Conservation (phyloP, 2,113 vertebrate species). For the Microcebus lehilahytsara region DNA sequence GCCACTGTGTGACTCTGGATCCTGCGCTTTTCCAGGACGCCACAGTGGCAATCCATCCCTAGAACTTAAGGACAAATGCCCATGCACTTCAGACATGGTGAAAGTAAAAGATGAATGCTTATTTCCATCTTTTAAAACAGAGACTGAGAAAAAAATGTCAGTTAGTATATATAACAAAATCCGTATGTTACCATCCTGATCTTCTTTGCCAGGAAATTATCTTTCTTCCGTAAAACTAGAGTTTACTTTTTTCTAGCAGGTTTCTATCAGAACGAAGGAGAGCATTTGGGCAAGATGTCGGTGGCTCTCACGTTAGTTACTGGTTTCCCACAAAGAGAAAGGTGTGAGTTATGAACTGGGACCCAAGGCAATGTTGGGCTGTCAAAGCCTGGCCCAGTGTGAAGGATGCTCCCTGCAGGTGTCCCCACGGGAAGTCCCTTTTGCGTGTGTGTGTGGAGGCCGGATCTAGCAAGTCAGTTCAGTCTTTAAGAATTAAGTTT, state of each 20-base stretch:
- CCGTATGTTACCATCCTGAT: background rate
- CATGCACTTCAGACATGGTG: background rate
- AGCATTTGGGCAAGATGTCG: background rate
- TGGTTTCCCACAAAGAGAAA: background rate
- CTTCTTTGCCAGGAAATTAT: background rate
- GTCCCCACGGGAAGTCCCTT: background rate
- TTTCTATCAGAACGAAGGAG: background rate
- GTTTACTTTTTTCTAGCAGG: background rate
- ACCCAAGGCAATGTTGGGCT: rapidly evolving
- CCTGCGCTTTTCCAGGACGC: background rate
- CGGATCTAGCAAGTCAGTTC: background rate
- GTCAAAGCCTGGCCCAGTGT: background rate
- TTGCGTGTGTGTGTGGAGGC: background rate
- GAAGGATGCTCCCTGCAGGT: background rate
- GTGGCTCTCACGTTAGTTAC: background rate
- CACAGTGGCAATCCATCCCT: background rate
- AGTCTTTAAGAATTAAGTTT: background rate
- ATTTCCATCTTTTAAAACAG: constrained; percentile 7
- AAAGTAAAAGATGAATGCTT: background rate
- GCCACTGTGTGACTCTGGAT: background rate
- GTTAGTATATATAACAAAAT: background rate
- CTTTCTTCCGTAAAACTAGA: background rate
- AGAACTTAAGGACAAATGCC: background rate
- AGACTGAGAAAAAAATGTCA: background rate
- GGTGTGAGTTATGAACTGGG: background rate